phyloP scores from a whole-genome alignment of 2,888 invertebrate genomes.

The Epinotia nisella region DNA sequence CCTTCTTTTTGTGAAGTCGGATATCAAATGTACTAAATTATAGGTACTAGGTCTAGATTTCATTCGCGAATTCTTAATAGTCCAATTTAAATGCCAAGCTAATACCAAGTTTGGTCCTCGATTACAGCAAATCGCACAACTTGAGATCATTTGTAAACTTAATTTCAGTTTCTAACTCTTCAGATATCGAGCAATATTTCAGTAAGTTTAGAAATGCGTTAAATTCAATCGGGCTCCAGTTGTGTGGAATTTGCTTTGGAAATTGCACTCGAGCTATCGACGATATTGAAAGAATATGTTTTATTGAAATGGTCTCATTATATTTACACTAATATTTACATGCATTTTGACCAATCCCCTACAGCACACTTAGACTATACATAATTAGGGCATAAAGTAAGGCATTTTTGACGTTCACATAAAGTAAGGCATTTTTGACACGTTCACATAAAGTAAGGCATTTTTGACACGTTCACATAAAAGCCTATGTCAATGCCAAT shows the following conservation, averaged over 20 bases:
- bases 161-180: constrained; percentile 15
- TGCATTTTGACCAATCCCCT: background rate
- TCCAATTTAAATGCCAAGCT: background rate
- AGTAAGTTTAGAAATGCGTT: constrained; percentile 1
- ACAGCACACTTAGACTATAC: too few species aligned
- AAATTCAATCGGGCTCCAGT: background rate
- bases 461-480: too few species aligned
- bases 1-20: too few species aligned
- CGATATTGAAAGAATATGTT: background rate
- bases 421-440: too few species aligned
- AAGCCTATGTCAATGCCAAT: too few species aligned
- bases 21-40: background rate
- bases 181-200: constrained; percentile 5
- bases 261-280: background rate
- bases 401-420: too few species aligned
- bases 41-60: background rate
- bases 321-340: too few species aligned
- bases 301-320: background rate
- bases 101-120: constrained; percentile 4
- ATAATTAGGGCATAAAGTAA: too few species aligned
- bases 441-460: too few species aligned
- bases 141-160: constrained; percentile 25
- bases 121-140: constrained; percentile 14
- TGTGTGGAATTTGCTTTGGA: background rate
- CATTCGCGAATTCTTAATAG: constrained; percentile 5